These are phyloP conservation scores for Alauda arvensis DNA, from an alignment of 2,797 vertebrate species.

Conservation along the genomic window DNA sequence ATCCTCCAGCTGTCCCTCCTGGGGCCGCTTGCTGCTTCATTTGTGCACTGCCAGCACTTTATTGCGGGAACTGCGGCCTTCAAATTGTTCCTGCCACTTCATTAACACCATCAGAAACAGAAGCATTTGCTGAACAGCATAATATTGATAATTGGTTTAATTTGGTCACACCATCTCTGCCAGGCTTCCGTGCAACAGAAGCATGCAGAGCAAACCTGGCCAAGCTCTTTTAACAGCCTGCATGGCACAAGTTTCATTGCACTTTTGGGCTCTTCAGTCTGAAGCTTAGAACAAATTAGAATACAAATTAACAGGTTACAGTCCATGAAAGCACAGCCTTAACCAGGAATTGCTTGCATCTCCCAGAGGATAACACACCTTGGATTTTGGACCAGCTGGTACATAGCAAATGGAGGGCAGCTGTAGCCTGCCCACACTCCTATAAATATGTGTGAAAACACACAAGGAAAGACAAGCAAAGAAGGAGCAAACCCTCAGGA, in stretches of 20 bases:
- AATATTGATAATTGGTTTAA: constrained; percentile 16
- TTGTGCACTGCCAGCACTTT: background rate
- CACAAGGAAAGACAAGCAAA: background rate
- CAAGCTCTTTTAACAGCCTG: background rate
- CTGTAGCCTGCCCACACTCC: background rate
- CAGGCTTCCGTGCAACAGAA: background rate
- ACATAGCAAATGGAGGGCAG: background rate
- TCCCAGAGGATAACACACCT: background rate
- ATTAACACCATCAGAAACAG: background rate
- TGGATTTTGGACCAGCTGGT: background rate
- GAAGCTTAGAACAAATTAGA: background rate
- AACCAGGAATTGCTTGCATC: background rate
- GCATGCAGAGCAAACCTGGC: background rate
- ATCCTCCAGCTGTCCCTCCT: background rate
- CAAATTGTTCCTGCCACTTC: background rate
- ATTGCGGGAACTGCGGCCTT: accelerated
- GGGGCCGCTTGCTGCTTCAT: background rate
- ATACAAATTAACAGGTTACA: background rate
- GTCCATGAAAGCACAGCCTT: background rate
- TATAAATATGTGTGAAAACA: background rate
- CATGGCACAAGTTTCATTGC: background rate
- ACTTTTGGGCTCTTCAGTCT: background rate
- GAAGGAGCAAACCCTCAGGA: background rate
- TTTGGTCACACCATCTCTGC: background rate
- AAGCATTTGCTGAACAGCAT: constrained; percentile 1